These are phyloP conservation scores for Amblyjoppa fuscipennis DNA, from an alignment of 2,888 invertebrate genomes.

Conservation along the genomic window DNA sequence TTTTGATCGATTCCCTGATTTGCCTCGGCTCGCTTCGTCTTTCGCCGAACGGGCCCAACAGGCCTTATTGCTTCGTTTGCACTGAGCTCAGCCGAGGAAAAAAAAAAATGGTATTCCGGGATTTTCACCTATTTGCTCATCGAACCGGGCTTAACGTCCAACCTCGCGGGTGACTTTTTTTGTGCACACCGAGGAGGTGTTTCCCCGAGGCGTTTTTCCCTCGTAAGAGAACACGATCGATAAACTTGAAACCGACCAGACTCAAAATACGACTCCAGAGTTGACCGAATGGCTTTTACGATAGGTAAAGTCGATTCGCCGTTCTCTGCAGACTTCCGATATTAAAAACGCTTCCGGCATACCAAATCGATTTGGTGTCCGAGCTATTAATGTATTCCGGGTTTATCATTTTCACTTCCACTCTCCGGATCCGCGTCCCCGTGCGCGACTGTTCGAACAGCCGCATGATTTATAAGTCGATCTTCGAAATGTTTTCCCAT, in stretches of 20 bases:
- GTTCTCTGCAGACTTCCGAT: slow-evolving; percentile 23
- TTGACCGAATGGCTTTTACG: slow-evolving; percentile 41
- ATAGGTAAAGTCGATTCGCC: slow-evolving; percentile 37
- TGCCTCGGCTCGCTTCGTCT: neutral
- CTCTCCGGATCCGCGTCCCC: neutral
- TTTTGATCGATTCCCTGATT: neutral
- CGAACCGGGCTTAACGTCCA: neutral
- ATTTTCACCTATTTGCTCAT: slow-evolving; percentile 12
- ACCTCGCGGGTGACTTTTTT: slow-evolving; percentile 16
- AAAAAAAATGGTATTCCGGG: slow-evolving; percentile 10
- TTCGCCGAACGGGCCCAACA: neutral
- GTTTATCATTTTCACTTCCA: slow-evolving; percentile 1
- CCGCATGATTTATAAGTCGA: slow-evolving; percentile 41
- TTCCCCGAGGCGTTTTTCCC: neutral
- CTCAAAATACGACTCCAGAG: slow-evolving; percentile 11
- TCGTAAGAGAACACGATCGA: slow-evolving; percentile 20
- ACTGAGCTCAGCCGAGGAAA: slow-evolving; percentile 5
- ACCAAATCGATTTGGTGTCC: slow-evolving; percentile 43
- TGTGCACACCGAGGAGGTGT: neutral
- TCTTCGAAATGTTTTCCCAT: slow-evolving; percentile 8
- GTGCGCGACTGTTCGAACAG: slow-evolving; percentile 17
- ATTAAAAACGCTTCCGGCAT: slow-evolving; percentile 52
- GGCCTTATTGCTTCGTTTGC: slow-evolving; percentile 25
- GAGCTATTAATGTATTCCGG: neutral
- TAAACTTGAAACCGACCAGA: slow-evolving; percentile 42